A percentile compares a stretch with the other conserved stretches of the same genome.
Evolutionary conservation across 92 coral and sea anemone genomes (phyloP).

Genomic region (Palythoa grandis): DNA sequence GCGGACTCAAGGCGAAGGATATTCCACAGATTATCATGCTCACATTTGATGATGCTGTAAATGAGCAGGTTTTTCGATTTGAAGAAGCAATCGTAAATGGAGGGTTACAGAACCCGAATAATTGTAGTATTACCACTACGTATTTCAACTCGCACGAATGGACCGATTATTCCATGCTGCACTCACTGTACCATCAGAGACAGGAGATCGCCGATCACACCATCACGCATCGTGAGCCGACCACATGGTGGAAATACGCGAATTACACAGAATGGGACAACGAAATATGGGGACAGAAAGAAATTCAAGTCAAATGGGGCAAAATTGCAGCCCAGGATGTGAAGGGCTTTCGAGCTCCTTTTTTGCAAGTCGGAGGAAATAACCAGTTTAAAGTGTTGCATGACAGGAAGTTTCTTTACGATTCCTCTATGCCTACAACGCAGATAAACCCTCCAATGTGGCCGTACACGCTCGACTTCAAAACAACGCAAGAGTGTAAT

Average conservation of each 20-base stretch:
- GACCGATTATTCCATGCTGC: constrained; percentile 80
- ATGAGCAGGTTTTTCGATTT: constrained; percentile 62
- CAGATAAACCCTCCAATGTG: constrained; percentile 79
- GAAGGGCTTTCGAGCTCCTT: constrained; percentile 95
- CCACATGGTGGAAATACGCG: constrained; percentile 88
- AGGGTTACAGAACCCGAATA: constrained; percentile 77
- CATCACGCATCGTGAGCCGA: constrained; percentile 80
- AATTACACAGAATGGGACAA: constrained; percentile 73
- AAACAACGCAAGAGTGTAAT: constrained; percentile 74
- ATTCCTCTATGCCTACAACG: constrained; percentile 86
- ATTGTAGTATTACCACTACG: constrained; percentile 76
- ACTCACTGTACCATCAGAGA: constrained; percentile 78
- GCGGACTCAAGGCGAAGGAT: constrained; percentile 58
- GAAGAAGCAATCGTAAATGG: constrained; percentile 70
- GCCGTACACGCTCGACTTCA: constrained; percentile 93
- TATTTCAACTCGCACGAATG: constrained; percentile 92
- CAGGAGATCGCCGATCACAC: constrained; percentile 93
- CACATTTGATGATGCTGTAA: constrained; percentile 87
- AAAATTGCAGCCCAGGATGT: constrained; percentile 72
- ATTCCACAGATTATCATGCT: constrained; percentile 95
- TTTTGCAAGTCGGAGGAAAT: constrained; percentile 83
- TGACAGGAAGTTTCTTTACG: constrained; percentile 85
- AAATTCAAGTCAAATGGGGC: constrained; percentile 77
- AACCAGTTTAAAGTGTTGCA: constrained; percentile 83
- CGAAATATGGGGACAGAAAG: constrained; percentile 86